A percentile compares a stretch with the other conserved stretches of the same genome.
phyloP scores from a whole-genome alignment of 2,797 vertebrate genomes.

The Buphagus erythrorhynchus region DNA sequence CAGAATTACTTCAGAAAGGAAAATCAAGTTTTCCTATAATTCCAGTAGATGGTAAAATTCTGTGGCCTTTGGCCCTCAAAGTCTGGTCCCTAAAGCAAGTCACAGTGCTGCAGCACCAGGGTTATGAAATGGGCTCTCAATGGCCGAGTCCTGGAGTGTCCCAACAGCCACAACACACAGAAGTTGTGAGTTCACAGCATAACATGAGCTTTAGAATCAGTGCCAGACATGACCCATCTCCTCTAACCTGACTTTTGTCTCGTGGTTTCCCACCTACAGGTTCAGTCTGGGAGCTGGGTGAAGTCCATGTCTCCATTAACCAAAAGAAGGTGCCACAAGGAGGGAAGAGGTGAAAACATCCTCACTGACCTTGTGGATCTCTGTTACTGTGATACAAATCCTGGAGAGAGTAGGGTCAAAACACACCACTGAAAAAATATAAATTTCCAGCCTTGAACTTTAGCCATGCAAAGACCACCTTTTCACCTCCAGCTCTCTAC shows the following conservation, averaged over 20 bases:
- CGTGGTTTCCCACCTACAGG: neutral
- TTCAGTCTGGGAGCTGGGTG: neutral
- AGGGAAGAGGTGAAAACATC: neutral
- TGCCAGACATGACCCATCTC: neutral
- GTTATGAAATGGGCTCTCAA: neutral
- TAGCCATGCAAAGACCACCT: neutral
- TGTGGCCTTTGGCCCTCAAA: neutral
- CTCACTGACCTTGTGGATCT: neutral
- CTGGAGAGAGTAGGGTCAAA: neutral
- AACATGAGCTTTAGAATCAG: neutral
- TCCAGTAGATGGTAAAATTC: neutral
- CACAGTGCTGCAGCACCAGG: neutral
- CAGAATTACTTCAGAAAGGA: neutral
- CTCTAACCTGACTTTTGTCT: neutral
- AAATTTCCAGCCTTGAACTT: neutral
- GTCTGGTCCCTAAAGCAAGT: neutral
- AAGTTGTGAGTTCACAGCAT: neutral
- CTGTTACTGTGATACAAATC: neutral
- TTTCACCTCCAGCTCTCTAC: neutral
- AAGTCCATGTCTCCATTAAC: neutral
- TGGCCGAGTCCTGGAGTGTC: neutral
- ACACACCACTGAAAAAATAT: neutral
- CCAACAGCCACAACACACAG: neutral
- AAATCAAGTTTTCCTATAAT: neutral
- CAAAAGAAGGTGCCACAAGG: neutral